phyloP scores from a whole-genome alignment of 2,113 vertebrate genomes.

The Lampris megalopsis region DNA sequence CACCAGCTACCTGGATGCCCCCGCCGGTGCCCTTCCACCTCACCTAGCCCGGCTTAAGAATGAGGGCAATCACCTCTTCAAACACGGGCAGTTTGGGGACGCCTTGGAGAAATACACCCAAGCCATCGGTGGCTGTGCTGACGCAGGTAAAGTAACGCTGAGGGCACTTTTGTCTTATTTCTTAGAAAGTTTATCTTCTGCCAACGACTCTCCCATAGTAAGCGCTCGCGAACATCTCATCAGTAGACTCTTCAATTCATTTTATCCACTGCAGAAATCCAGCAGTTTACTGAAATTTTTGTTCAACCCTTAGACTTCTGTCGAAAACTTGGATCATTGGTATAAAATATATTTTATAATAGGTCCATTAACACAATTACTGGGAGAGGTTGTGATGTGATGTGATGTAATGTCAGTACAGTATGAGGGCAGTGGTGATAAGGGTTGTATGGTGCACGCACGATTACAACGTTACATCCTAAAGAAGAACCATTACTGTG shows the following conservation, averaged over 20 bases:
- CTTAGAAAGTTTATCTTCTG: not conserved
- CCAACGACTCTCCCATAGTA: not conserved
- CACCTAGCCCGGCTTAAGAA: constrained; percentile 84
- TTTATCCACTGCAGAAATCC: no score
- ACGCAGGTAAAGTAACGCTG: constrained; percentile 76
- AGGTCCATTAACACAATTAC: no score
- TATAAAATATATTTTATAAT: no score
- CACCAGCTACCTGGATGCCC: constrained; percentile 76
- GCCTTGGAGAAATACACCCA: constrained; percentile 86
- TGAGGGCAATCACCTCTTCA: constrained; percentile 90
- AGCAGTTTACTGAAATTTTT: no score
- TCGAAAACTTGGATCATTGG: no score
- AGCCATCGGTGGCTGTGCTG: constrained; percentile 84
- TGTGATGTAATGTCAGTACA: no score
- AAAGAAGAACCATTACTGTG: not conserved
- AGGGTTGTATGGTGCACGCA: not conserved
- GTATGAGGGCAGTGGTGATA: not conserved
- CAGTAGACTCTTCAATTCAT: no score
- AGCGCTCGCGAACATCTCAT: not conserved
- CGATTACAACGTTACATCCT: not conserved
- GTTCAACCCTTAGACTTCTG: no score
- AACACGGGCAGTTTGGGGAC: constrained; percentile 89
- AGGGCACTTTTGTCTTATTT: not conserved
- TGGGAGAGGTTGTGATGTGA: no score
- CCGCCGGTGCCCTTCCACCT: constrained; percentile 79